phyloP scores from a whole-genome alignment of 2,888 invertebrate species.

The Psococerastis gibbosa region DNA sequence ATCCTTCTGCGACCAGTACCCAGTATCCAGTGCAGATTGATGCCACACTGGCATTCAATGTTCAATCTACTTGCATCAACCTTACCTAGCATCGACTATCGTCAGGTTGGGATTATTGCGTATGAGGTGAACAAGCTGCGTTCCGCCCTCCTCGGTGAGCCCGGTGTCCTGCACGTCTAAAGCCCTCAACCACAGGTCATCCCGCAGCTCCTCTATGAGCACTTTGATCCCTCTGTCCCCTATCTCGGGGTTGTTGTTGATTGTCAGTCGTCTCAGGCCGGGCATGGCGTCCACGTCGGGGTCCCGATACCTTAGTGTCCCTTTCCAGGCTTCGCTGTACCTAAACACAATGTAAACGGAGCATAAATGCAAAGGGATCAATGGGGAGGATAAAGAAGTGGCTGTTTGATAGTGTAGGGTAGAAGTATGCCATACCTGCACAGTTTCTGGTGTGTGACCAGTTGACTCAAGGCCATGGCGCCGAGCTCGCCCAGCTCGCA shows the following conservation, averaged over 20 bases:
- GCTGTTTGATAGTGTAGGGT: not conserved
- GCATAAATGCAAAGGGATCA: conserved; percentile 37
- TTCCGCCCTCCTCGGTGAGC: conserved; percentile 39
- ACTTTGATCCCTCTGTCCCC: conserved; percentile 40
- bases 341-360: conserved; percentile 32
- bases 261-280: conserved; percentile 45
- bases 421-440: conserved; percentile 12
- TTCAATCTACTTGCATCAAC: no score
- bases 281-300: conserved; percentile 54
- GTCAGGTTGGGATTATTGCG: conserved; percentile 43
- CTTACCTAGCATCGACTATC: conserved; percentile 32
- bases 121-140: conserved; percentile 37
- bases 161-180: conserved; percentile 59
- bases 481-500: conserved; percentile 45
- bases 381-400: not conserved
- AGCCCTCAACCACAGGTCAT: conserved; percentile 63
- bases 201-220: conserved; percentile 47
- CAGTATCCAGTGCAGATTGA: no score
- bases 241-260: conserved; percentile 48
- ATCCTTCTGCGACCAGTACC: no score
- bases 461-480: conserved; percentile 41
- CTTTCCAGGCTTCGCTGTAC: conserved; percentile 65
- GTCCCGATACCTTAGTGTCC: conserved; percentile 54
- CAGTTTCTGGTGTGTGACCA: conserved; percentile 33
- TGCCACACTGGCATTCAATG: no score